A percentile compares a stretch with the other conserved stretches of the same genome.
Conservation (phyloP, 2,113 vertebrate species). For the Falcunculus frontatus region DNA sequence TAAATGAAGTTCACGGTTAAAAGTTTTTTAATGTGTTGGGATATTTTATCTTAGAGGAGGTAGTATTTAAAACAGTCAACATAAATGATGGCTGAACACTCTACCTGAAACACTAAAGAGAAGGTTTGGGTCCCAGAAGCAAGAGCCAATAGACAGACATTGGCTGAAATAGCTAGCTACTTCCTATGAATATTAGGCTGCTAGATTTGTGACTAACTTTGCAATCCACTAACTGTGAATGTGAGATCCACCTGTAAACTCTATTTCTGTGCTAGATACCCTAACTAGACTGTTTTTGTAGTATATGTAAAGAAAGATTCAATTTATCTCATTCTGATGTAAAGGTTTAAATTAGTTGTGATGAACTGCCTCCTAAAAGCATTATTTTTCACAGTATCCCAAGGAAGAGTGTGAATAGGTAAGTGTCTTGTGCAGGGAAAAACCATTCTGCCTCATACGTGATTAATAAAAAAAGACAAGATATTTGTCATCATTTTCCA, state of each 20-base stretch:
- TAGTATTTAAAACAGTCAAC: not conserved
- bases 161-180: not conserved
- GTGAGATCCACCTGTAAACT: not conserved
- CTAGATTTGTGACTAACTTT: not conserved
- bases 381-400: not conserved
- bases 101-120: not conserved
- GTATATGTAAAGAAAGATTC: not conserved
- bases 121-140: not conserved
- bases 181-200: not conserved
- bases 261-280: not conserved
- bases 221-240: not conserved
- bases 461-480: not conserved
- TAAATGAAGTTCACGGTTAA: not conserved
- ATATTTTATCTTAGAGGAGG: not conserved
- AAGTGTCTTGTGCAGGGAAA: not conserved
- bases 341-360: not conserved
- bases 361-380: not conserved
- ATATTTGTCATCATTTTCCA: not conserved
- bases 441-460: not conserved
- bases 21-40: not conserved
- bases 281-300: not conserved
- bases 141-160: not conserved
- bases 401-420: not conserved
- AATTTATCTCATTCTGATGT: not conserved
- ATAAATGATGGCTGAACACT: not conserved